Conservation (phyloP, 2,888 invertebrate genomes). For the Heliconius ismenius region DNA sequence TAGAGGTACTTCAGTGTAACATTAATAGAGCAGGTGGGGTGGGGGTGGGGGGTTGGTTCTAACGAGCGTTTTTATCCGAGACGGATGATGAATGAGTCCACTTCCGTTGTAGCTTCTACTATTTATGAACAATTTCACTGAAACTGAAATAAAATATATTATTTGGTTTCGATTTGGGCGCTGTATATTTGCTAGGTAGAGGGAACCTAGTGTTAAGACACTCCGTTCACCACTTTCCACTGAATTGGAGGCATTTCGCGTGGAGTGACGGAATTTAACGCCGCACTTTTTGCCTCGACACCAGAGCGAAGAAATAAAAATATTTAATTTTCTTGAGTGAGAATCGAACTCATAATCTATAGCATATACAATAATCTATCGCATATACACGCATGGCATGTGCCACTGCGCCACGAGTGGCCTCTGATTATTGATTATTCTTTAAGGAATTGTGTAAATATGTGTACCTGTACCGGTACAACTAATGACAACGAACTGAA, state of each 20-base stretch:
- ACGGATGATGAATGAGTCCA: constrained; percentile 78
- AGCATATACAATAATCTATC: no score
- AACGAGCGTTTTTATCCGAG: constrained; percentile 82
- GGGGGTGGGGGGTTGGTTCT: constrained; percentile 52
- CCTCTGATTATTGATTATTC: not conserved
- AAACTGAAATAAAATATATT: constrained; percentile 31
- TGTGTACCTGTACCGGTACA: not conserved
- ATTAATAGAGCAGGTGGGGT: constrained; percentile 77
- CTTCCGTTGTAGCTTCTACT: constrained; percentile 74
- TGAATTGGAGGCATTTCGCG: no score
- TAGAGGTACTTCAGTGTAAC: constrained; percentile 79
- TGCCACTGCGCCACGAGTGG: no score
- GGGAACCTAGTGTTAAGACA: no score
- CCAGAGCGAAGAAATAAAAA: no score
- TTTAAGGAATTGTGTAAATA: not conserved
- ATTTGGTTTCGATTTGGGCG: not conserved
- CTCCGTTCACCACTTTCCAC: no score
- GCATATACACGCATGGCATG: no score
- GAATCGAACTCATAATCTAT: no score
- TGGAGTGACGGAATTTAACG: no score
- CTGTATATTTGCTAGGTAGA: no score
- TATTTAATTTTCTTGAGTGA: no score
- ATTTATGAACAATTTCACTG: constrained; percentile 77
- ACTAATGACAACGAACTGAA: not conserved
- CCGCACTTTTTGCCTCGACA: no score